Conservation (phyloP, 2,888 invertebrate species). For the Willowsia nigromaculata region DNA sequence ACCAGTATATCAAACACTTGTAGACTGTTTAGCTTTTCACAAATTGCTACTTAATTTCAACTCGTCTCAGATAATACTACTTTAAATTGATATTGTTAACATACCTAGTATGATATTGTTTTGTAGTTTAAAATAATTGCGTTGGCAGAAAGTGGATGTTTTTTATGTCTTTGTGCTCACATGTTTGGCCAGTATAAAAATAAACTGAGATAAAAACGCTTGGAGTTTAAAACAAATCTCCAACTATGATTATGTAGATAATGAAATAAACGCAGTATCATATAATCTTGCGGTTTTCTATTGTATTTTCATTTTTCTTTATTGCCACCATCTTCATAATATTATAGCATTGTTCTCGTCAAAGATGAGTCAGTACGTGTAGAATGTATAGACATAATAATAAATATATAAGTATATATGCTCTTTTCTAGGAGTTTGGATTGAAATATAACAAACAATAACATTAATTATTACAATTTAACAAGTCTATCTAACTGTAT, state of each 20-base stretch:
- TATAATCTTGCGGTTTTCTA: background rate
- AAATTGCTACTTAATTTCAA: conserved; percentile 28
- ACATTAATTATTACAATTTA: background rate
- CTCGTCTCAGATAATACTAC: background rate
- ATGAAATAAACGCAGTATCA: conserved; percentile 10
- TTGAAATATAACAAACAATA: background rate
- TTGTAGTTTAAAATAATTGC: background rate
- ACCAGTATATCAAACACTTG: background rate
- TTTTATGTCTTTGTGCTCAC: conserved; percentile 40
- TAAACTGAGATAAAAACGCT: conserved; percentile 55
- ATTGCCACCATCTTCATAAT: background rate
- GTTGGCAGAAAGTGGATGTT: background rate
- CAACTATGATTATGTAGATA: background rate
- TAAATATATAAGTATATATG: background rate
- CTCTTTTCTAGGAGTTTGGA: background rate
- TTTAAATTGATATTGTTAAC: background rate
- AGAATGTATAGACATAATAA: background rate
- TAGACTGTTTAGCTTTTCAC: background rate
- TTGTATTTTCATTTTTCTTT: conserved; percentile 10
- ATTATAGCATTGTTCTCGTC: background rate
- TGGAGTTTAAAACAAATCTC: conserved; percentile 2
- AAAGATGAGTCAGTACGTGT: conserved; percentile 12
- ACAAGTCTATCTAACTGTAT: background rate
- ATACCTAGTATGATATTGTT: background rate
- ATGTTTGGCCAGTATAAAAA: conserved; percentile 59